Evolutionary conservation across 2,113 vertebrate species (phyloP).

Genomic region (human (Homo sapiens)): DNA sequence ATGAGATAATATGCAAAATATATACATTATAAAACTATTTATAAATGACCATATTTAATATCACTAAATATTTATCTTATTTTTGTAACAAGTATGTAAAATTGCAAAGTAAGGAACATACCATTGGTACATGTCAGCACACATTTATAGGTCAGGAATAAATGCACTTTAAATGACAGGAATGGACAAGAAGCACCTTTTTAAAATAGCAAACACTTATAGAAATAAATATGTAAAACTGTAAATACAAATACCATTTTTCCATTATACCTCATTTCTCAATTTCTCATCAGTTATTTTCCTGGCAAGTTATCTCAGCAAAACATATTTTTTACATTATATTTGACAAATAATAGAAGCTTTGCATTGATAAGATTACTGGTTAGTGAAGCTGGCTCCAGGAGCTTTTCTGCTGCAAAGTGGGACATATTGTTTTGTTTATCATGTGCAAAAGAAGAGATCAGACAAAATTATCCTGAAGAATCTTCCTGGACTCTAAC

Average conservation of each 20-base stretch:
- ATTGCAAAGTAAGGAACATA: neutral
- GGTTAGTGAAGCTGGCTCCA: neutral
- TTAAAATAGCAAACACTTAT: neutral
- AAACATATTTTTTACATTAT: neutral
- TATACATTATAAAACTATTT: neutral
- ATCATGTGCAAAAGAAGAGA: neutral
- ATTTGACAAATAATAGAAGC: neutral
- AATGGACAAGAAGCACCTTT: neutral
- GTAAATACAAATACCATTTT: slow-evolving; percentile 36
- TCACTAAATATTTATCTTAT: neutral
- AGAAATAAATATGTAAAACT: neutral
- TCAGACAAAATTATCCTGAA: neutral
- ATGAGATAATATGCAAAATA: neutral
- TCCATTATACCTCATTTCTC: neutral
- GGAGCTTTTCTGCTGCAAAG: neutral
- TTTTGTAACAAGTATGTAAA: neutral
- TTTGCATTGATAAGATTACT: neutral
- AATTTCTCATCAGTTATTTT: slow-evolving; percentile 45
- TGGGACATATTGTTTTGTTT: neutral
- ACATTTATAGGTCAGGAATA: slow-evolving; percentile 36
- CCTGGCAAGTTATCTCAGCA: neutral
- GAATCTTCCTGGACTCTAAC: neutral
- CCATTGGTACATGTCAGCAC: neutral
- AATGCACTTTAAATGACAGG: neutral
- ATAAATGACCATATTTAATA: neutral